Evolutionary conservation across 92 coral and sea anemone genomes (phyloP).

Genomic region (Virgularia gustaviana): DNA sequence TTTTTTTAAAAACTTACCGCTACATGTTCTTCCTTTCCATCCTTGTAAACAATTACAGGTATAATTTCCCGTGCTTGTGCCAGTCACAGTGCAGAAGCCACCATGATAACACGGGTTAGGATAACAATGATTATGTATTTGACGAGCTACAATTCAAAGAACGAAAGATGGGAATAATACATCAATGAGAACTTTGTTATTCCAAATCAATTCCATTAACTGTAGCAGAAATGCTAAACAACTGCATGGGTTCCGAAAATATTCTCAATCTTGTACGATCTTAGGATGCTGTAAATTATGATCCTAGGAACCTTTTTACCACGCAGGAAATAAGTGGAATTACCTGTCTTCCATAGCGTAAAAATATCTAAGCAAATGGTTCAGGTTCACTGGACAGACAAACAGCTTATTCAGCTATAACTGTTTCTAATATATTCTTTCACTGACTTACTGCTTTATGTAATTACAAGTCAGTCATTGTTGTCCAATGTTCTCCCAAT

Average conservation of each 20-base stretch:
- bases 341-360: no score
- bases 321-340: no score
- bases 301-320: no score
- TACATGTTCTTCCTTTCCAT: constrained; percentile 64
- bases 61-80: constrained; percentile 55
- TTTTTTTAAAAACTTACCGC: constrained; percentile 47
- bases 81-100: constrained; percentile 68
- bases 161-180: background rate
- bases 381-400: no score
- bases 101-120: constrained; percentile 78
- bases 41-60: constrained; percentile 70
- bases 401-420: no score
- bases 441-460: no score
- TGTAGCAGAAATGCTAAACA: background rate
- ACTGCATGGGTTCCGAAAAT: no score
- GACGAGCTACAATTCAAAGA: constrained; percentile 35
- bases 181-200: background rate
- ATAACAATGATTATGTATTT: constrained; percentile 54
- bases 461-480: background rate
- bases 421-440: no score
- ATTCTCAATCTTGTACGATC: no score
- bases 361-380: no score
- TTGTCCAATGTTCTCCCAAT: background rate
- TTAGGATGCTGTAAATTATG: no score
- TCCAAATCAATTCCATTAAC: background rate